Percentiles rank a stretch among this genome's conserved stretches.
Conservation (phyloP, 2,797 vertebrate genomes). For the Leptatherina wallacei region DNA sequence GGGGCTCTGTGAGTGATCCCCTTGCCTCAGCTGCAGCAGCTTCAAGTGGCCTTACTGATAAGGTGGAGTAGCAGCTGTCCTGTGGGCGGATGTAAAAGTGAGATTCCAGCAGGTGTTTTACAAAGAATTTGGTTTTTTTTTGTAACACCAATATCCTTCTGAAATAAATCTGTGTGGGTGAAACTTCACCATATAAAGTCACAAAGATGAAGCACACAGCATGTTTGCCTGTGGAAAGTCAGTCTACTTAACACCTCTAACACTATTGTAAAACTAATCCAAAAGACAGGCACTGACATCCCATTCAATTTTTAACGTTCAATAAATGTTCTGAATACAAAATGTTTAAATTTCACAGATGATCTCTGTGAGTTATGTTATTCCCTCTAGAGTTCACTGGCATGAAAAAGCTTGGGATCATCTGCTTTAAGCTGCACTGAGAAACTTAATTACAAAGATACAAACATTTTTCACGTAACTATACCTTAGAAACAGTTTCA, state of each 20-base stretch:
- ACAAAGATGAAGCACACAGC: not conserved
- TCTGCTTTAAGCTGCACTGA: not conserved
- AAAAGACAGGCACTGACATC: too few relatives aligned
- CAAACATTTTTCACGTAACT: not conserved
- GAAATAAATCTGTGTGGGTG: not conserved
- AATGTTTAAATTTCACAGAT: too few relatives aligned
- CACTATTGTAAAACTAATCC: too few relatives aligned
- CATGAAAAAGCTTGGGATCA: not conserved
- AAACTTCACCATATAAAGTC: not conserved
- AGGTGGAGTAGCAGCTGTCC: not conserved
- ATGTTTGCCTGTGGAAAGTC: not conserved
- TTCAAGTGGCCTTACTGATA: not conserved
- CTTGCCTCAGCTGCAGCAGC: constrained; percentile 3
- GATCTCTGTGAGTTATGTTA: too few relatives aligned
- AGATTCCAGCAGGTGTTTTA: constrained; percentile 3
- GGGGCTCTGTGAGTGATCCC: constrained; percentile 6
- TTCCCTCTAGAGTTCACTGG: not conserved
- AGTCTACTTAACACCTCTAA: too few relatives aligned
- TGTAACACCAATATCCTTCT: not conserved
- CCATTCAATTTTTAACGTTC: too few relatives aligned
- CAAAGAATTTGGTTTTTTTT: constrained; percentile 1
- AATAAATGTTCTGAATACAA: not conserved
- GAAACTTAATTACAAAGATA: not conserved
- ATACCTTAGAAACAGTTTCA: not conserved
- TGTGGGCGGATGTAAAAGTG: constrained; percentile 1